These are phyloP conservation scores for Patella depressa DNA, from an alignment of 2,888 invertebrate genomes.

Conservation along the genomic window DNA sequence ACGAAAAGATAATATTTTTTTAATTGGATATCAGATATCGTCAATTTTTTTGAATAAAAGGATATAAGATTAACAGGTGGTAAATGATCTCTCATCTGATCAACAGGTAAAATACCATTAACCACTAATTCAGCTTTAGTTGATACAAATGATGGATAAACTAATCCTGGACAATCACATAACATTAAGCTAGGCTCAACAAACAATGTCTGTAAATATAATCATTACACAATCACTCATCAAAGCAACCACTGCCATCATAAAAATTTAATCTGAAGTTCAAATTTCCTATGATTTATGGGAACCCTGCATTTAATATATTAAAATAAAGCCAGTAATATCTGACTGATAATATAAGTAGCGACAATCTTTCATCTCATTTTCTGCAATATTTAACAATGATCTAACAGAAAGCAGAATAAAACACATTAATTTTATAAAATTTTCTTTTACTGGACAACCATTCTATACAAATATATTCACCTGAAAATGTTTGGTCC, in stretches of 20 bases:
- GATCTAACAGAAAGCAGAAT: too few species aligned
- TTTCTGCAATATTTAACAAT: not conserved
- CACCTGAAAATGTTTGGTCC: conserved; percentile 94
- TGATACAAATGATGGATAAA: conserved; percentile 96
- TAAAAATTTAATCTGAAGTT: too few species aligned
- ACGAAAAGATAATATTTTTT: not conserved
- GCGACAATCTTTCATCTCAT: not conserved
- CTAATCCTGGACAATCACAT: conserved; percentile 97
- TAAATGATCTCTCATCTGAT: conserved; percentile 95
- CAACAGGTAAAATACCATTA: conserved; percentile 96
- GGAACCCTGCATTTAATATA: too few species aligned
- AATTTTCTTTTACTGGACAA: not conserved
- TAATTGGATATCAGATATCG: conserved; percentile 53
- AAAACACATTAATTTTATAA: not conserved
- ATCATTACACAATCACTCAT: too few species aligned
- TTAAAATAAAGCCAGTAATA: too few species aligned
- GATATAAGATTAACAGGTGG: conserved; percentile 83
- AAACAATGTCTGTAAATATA: conserved; percentile 80
- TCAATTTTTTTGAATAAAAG: conserved; percentile 27
- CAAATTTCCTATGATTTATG: too few species aligned
- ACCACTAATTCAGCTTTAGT: conserved; percentile 95
- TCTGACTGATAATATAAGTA: too few species aligned
- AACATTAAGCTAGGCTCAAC: conserved; percentile 85
- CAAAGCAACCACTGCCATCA: too few species aligned
- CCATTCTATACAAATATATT: conserved; percentile 14